phyloP scores from a whole-genome alignment of 2,113 vertebrate genomes.

The Tricholaema leucomelas region DNA sequence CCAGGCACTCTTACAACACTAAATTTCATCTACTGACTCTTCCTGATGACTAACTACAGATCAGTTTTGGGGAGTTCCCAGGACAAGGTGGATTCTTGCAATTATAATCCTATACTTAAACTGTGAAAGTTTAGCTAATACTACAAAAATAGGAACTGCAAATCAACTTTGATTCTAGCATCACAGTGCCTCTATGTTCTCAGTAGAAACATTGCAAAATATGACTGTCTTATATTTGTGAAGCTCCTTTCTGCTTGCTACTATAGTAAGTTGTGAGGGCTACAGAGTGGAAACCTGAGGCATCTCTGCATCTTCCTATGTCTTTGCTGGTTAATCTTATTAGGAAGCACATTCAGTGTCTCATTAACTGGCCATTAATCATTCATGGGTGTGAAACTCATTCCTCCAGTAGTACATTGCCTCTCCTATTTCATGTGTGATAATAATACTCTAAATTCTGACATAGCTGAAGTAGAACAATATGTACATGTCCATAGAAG shows the following conservation, averaged over 20 bases:
- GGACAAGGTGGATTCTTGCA: background rate
- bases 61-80: background rate
- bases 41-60: background rate
- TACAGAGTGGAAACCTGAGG: background rate
- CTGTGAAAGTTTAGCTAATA: background rate
- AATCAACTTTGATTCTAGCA: background rate
- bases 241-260: background rate
- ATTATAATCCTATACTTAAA: background rate
- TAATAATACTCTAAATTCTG: background rate
- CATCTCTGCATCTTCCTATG: background rate
- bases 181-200: background rate
- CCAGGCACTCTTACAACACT: background rate
- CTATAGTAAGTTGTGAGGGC: background rate
- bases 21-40: background rate
- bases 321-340: conserved; percentile 17
- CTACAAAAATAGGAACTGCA: background rate
- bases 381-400: background rate
- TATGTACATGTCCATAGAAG: background rate
- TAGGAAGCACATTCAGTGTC: background rate
- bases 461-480: background rate
- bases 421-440: background rate
- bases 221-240: background rate
- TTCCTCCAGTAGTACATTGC: background rate
- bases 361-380: conserved; percentile 28
- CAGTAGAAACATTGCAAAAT: background rate